These are phyloP conservation scores for Agrotis puta DNA, from an alignment of 2,888 invertebrate genomes.

Conservation along the genomic window DNA sequence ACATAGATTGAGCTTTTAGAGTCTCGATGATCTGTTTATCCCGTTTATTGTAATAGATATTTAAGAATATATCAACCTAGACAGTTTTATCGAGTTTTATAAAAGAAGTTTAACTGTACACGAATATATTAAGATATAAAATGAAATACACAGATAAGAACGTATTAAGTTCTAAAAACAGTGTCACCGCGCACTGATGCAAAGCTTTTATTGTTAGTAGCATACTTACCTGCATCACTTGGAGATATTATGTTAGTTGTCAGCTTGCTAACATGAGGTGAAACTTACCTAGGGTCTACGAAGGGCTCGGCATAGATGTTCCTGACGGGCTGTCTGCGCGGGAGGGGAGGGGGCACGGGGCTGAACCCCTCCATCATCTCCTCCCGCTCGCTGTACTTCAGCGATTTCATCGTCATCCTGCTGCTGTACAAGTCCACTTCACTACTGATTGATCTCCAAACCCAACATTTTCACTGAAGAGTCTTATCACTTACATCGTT, in stretches of 20 bases:
- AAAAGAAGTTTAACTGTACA: background rate
- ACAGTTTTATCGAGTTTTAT: background rate
- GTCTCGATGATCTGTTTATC: conserved; percentile 28
- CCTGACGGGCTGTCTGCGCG: conserved; percentile 91
- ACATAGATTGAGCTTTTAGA: conserved; percentile 37
- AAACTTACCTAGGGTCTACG: conserved; percentile 91
- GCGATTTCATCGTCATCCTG: conserved; percentile 92
- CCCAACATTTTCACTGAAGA: conserved; percentile 81
- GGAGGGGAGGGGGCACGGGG: conserved; percentile 92
- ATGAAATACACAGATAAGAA: background rate
- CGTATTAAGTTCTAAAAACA: background rate
- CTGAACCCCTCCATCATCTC: conserved; percentile 90
- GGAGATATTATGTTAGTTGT: conserved; percentile 55
- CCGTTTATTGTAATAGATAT: conserved; percentile 21
- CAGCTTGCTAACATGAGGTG: conserved; percentile 41
- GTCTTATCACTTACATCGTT: conserved; percentile 85
- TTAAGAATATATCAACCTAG: background rate
- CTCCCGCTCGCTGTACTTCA: conserved; percentile 90
- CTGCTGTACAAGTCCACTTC: conserved; percentile 81
- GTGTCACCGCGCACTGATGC: conserved; percentile 23
- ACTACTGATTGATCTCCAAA: conserved; percentile 78
- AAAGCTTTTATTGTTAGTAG: conserved; percentile 50
- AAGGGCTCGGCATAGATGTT: conserved; percentile 93
- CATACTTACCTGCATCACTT: conserved; percentile 58
- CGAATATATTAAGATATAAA: background rate